Base-by-base conservation (phyloP, 2,888 invertebrate genomes). In the Proisotoma minuta region DNA sequence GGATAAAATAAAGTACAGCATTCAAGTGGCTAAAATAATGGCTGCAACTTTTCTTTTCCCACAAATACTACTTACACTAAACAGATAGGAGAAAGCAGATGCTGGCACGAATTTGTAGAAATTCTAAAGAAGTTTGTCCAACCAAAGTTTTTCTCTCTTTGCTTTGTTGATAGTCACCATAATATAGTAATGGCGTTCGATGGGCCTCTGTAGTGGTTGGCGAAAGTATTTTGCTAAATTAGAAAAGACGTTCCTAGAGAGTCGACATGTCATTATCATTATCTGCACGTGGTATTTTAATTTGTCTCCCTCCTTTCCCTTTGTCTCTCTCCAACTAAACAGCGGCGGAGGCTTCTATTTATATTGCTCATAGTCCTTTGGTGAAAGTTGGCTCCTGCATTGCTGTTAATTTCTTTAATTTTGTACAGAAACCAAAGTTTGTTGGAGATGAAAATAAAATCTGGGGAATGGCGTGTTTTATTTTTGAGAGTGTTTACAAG, bases 251-350 rank as follows among this genome's bases (percentile, higher is more conserved):
- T 43, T 43, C 20, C 43, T 43, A 4, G 5, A 43, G 43, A 43
- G 43, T 56, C 24, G 56, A 56, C 43, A 57, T 66, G 63, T 63
- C 66, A 69, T 69, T 66, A 69, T 69, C 68, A 66, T 69, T 69
- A 69, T 63, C 63, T 62, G 68, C 68, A 69, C 68, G 68, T 69
- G 68, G 68, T 63, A 69, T 69, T 69, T 69, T 69, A 69, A 69
- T 69, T 69, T 69, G 63, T 66, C 60, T 61, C 62, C 61, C 50
- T 66, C 58, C 60, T 60, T 64, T 43, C 15, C 43, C 4, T 34
- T 20, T n/a, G 43, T 43, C 43, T 43, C 18, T 43, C 43, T 18
- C 18, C 43, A 34, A 34, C 34, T 15, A 34, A 15, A 34, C 34
- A n/a, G n/a, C n/a, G n/a, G n/a, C n/a, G n/a, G n/a, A n/a, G n/a